phyloP scores from a whole-genome alignment of 1,140 invertebrate genomes.

The Atta texana region DNA sequence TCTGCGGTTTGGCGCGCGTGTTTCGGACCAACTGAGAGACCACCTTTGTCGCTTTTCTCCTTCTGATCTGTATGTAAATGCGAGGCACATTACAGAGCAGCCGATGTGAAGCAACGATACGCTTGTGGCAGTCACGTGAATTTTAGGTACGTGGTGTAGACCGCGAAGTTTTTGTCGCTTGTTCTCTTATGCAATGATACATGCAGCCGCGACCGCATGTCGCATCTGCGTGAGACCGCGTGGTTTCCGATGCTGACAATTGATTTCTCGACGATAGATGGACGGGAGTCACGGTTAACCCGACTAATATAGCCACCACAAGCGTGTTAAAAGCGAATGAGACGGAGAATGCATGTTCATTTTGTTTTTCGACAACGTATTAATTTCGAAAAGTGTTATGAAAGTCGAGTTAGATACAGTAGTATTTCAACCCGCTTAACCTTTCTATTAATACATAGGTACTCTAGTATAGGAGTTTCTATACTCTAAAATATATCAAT shows the following conservation, averaged over 20 bases:
- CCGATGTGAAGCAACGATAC: neutral
- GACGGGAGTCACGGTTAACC: neutral
- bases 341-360: neutral
- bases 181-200: conserved; percentile 37
- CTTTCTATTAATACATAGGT: too few species aligned
- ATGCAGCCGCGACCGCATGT: conserved; percentile 54
- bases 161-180: conserved; percentile 18
- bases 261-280: neutral
- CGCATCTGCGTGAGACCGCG: conserved; percentile 60
- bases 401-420: neutral
- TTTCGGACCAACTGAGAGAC: conserved; percentile 32
- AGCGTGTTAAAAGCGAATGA: conserved; percentile 2
- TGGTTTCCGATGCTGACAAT: neutral
- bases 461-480: too few species aligned
- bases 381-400: neutral
- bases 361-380: neutral
- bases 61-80: neutral
- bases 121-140: conserved; percentile 23
- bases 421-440: neutral
- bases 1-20: conserved; percentile 80
- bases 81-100: neutral
- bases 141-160: neutral
- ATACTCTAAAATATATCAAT: too few species aligned
- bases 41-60: conserved; percentile 6
- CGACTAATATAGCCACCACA: neutral